Conservation (phyloP, 2,888 invertebrate genomes). For the Stenurella melanura region DNA sequence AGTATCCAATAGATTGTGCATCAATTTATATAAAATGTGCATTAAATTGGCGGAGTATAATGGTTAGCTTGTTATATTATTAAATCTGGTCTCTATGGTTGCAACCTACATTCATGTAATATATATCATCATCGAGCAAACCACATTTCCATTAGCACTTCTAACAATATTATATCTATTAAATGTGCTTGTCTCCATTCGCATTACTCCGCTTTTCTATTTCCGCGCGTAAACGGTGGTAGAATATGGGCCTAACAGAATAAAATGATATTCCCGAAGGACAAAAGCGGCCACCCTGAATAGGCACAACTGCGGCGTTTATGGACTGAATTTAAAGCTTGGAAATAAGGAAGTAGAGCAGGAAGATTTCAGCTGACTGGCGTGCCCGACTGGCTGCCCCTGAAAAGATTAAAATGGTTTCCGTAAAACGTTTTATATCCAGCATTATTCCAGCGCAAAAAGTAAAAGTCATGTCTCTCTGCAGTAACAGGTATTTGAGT, state of each 20-base stretch:
- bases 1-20: too few species aligned
- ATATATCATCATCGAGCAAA: not conserved
- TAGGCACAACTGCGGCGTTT: not conserved
- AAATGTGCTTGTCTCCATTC: not conserved
- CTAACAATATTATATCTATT: not conserved
- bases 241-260: not conserved
- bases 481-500: conserved; percentile 31
- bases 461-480: conserved; percentile 43
- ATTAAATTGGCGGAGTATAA: too few species aligned
- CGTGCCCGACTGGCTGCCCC: conserved; percentile 16
- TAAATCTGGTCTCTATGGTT: too few species aligned
- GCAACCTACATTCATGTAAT: too few species aligned
- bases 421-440: conserved; percentile 38
- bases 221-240: not conserved
- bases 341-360: conserved; percentile 33
- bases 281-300: conserved; percentile 1
- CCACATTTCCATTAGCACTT: not conserved
- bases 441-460: conserved; percentile 19
- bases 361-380: conserved; percentile 13
- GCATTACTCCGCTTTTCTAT: not conserved
- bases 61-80: too few species aligned
- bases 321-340: conserved; percentile 23
- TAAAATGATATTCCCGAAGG: not conserved
- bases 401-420: conserved; percentile 39
- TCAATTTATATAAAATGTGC: too few species aligned